A percentile compares a stretch with the other conserved stretches of the same genome.
Conservation (phyloP, 37 sponge, comb jelly and placozoan genomes). For the Haliclona indistincta region DNA sequence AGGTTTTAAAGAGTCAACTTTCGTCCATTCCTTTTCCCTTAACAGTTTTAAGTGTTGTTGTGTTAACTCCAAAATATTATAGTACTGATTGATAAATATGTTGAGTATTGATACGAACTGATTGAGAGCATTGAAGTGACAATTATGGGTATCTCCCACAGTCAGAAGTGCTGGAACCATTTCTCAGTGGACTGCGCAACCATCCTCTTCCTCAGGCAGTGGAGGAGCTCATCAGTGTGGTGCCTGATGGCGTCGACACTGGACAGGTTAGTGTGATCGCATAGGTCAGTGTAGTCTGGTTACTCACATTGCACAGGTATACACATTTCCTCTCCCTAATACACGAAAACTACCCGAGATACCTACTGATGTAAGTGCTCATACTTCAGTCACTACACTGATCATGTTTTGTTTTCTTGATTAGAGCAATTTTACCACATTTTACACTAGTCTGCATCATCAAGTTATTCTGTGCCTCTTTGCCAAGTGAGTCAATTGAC, state of each 20-base stretch:
- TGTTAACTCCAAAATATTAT: too few relatives aligned
- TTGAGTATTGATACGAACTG: neutral
- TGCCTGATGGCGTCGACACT: conserved; percentile 29
- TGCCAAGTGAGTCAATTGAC: conserved; percentile 69
- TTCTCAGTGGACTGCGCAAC: conserved; percentile 26
- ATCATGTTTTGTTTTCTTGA: neutral
- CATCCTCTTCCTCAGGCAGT: conserved; percentile 39
- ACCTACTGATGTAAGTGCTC: conserved; percentile 74
- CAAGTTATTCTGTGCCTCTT: conserved; percentile 75
- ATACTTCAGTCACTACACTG: neutral
- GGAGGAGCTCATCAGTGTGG: conserved; percentile 40
- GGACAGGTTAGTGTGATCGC: conserved; percentile 8
- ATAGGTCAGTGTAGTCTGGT: neutral
- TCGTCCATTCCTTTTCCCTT: neutral
- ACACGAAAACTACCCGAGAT: conserved; percentile 57
- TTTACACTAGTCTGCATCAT: conserved; percentile 73
- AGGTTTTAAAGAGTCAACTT: neutral
- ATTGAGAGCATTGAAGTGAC: neutral
- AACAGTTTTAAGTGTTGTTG: neutral
- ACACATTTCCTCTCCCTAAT: conserved; percentile 58
- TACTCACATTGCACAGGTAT: conserved; percentile 18
- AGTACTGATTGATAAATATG: too few relatives aligned
- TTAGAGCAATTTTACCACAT: conserved; percentile 67
- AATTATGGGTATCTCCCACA: neutral
- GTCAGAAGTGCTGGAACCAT: conserved; percentile 48